phyloP scores from a whole-genome alignment of 1,140 invertebrate genomes.

The Drosophila quadrilineata region DNA sequence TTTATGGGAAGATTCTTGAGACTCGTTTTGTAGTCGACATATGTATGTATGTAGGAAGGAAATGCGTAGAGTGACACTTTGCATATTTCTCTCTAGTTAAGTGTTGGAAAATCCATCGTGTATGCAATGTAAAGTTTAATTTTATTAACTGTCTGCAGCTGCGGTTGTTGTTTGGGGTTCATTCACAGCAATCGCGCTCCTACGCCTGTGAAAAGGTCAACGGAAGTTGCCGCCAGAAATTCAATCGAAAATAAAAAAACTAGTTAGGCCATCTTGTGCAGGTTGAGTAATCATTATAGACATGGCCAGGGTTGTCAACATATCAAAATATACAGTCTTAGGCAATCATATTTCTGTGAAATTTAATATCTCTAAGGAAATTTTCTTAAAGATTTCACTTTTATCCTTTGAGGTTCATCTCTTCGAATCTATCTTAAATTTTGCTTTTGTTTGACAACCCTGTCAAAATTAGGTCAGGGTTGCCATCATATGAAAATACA shows the following conservation, averaged over 20 bases:
- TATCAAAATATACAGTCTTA: neutral
- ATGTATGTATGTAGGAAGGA: no score
- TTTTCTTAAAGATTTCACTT: neutral
- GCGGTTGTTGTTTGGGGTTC: no score
- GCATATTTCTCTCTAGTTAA: no score
- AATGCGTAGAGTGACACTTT: no score
- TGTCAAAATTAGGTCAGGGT: neutral
- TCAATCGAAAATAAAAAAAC: conserved; percentile 9
- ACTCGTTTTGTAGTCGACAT: no score
- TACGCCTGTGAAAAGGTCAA: conserved; percentile 38
- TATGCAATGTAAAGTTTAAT: neutral
- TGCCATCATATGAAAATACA: no score
- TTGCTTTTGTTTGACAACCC: conserved; percentile 8
- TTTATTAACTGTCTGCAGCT: no score
- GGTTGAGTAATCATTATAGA: neutral
- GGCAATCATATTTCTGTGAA: neutral
- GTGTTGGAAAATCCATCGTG: conserved; percentile 9
- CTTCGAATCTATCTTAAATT: no score
- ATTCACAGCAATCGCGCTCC: conserved; percentile 18
- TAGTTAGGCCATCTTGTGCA: conserved; percentile 17
- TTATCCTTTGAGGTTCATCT: neutral
- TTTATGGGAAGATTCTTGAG: no score
- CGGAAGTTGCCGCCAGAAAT: no score
- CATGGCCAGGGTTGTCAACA: neutral
- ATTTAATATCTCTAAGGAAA: neutral